Evolutionary conservation across 1,140 invertebrate species (phyloP), one percentile per base, ranked within the genome.

Genomic region (Stenopsyche tienmushanensis): DNA sequence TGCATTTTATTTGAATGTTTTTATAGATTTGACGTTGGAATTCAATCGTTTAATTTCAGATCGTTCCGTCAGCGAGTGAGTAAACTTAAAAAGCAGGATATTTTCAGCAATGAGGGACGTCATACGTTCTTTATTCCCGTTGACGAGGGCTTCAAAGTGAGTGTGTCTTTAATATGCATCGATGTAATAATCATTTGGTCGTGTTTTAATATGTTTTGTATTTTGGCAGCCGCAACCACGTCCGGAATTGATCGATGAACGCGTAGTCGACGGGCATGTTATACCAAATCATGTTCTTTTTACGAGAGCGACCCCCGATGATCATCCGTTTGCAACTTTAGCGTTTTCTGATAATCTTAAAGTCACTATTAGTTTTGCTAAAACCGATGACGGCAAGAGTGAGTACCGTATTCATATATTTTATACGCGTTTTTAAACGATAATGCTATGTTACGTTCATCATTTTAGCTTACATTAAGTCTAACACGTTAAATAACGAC

Each of bases 231-330:
- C 86, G 59, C 80, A 83, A 20, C 82, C 84, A 1, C 79, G 86
- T 62, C 83, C 86, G 3, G 84, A 86, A 64, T 83, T 89, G 66
- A 87, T 94, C 57, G 92, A 94, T 75, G 83, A 79, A 9, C 89
- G 92, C 76, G 91, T 96, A 20, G 88, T 96, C 47, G 90, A 94
- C 75, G 93, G 92, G 13, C 94, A 97, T 76, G 87, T 97, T n/a
- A 90, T 96, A 71, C 90, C 90, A 0, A 86, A 89, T 71, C 84
- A 90, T 72, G 91, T 93, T 5, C 84, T 96, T 15, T 97, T 96
- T 78, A 93, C 92, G 1, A 83, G 88, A 66, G 86, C 93, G 0
- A 89, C 92, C 0, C 82, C 83, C 3, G 84, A 88, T 64, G 85
- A 86, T 39, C 75, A 83, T 23, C 84, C 88, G 55, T 92, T 87